Percentiles rank a stretch among this genome's conserved stretches.
Conservation (phyloP, 2,888 invertebrate genomes). For the Andricus curvator region DNA sequence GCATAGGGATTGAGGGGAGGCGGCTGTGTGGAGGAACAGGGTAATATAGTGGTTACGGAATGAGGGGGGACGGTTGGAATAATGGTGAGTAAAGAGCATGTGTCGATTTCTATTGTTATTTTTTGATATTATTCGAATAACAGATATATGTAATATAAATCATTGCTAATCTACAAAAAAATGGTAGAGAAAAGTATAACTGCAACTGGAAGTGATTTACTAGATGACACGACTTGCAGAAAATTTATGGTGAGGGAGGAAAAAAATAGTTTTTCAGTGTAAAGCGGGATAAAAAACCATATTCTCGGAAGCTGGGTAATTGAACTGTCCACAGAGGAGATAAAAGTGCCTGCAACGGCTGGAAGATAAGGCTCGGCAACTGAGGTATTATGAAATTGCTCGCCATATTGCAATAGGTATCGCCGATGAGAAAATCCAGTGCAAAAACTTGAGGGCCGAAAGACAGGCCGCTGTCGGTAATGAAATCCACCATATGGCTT, state of each 20-base stretch:
- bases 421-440: constrained; percentile 54
- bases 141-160: background rate
- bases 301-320: constrained; percentile 59
- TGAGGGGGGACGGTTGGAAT: too few relatives aligned
- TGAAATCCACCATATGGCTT: constrained; percentile 55
- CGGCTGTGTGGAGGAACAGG: too few relatives aligned
- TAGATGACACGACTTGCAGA: background rate
- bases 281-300: constrained; percentile 53
- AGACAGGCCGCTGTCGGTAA: constrained; percentile 53
- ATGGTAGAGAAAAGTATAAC: background rate
- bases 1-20: too few relatives aligned
- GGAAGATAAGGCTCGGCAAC: constrained; percentile 57
- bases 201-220: background rate
- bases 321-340: constrained; percentile 63
- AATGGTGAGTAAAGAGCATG: too few relatives aligned
- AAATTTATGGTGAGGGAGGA: background rate
- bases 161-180: background rate
- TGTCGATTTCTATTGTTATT: too few relatives aligned
- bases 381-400: constrained; percentile 61
- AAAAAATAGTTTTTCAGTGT: constrained; percentile 46
- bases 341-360: constrained; percentile 52
- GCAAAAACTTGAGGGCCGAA: constrained; percentile 46
- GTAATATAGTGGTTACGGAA: too few relatives aligned
- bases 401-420: constrained; percentile 60
- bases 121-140: too few relatives aligned